Evolutionary conservation across 2,888 invertebrate genomes (phyloP).

Genomic region (Pristionchus mayeri): DNA sequence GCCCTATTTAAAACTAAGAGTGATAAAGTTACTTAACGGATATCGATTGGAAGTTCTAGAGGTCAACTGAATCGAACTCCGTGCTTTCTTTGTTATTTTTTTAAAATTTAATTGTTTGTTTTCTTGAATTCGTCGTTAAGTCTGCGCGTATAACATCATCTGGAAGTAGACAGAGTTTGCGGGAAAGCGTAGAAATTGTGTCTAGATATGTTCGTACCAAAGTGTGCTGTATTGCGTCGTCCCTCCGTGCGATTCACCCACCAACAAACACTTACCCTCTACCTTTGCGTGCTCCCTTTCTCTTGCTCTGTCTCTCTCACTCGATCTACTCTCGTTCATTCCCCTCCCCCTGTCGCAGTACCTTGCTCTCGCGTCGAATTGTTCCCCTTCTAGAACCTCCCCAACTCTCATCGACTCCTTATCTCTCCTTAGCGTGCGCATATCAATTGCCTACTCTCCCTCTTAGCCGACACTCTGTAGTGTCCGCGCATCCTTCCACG

Average conservation of each 20-base stretch:
- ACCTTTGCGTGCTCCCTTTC: constrained; percentile 20
- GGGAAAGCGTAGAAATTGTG: background rate
- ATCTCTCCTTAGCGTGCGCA: background rate
- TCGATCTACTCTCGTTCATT: constrained; percentile 31
- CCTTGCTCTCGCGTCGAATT: constrained; percentile 23
- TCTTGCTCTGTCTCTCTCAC: background rate
- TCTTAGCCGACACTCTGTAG: constrained; percentile 31
- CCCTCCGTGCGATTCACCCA: constrained; percentile 13
- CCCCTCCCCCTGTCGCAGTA: constrained; percentile 4
- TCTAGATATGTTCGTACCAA: constrained; percentile 7
- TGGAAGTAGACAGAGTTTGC: background rate
- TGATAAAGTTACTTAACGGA: background rate
- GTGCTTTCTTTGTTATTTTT: no score
- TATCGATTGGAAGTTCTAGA: no score
- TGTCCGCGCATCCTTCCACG: background rate
- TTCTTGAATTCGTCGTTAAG: background rate
- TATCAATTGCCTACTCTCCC: background rate
- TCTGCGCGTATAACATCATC: background rate
- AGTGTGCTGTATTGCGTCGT: background rate
- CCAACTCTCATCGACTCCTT: background rate
- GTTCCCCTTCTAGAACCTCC: constrained; percentile 39
- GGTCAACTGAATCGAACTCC: no score
- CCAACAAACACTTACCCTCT: background rate
- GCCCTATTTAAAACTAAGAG: background rate
- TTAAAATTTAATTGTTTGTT: no score